Conservation (phyloP, 2,888 invertebrate genomes). For the Ditylenchus weischeri region DNA sequence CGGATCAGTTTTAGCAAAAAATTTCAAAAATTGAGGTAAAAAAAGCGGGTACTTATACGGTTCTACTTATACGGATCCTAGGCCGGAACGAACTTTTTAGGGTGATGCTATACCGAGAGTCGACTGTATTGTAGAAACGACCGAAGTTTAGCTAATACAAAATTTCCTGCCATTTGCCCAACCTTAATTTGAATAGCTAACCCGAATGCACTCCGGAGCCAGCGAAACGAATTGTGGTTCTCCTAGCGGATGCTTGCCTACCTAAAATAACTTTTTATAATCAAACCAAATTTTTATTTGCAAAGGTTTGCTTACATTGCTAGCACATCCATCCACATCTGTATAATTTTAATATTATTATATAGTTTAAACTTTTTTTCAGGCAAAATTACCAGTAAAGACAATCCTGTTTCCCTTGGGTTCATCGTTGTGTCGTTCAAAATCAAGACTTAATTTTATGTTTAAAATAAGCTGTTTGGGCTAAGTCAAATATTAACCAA, state of each 20-base stretch:
- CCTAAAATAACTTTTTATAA: neutral
- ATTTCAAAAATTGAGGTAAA: too few relatives aligned
- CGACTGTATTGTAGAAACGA: too few relatives aligned
- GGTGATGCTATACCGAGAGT: too few relatives aligned
- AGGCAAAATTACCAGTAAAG: constrained; percentile 58
- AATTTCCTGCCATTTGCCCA: neutral
- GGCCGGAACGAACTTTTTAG: too few relatives aligned
- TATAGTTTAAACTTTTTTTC: constrained; percentile 44
- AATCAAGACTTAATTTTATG: constrained; percentile 40
- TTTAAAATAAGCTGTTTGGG: neutral
- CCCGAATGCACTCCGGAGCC: constrained; percentile 59
- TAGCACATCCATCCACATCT: constrained; percentile 38
- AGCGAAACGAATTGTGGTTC: constrained; percentile 58
- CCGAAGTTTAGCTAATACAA: neutral
- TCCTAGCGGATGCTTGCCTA: constrained; percentile 55
- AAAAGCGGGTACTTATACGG: too few relatives aligned
- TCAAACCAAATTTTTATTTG: neutral
- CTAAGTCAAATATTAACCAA: constrained; percentile 28
- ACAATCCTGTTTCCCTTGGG: constrained; percentile 56
- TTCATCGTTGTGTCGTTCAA: constrained; percentile 46
- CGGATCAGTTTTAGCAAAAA: too few relatives aligned
- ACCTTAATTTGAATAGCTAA: constrained; percentile 17
- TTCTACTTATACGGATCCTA: too few relatives aligned
- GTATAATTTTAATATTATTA: neutral
- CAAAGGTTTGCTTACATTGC: constrained; percentile 41